phyloP scores from a whole-genome alignment of 2,113 vertebrate species.

The Kryptolebias marmoratus region DNA sequence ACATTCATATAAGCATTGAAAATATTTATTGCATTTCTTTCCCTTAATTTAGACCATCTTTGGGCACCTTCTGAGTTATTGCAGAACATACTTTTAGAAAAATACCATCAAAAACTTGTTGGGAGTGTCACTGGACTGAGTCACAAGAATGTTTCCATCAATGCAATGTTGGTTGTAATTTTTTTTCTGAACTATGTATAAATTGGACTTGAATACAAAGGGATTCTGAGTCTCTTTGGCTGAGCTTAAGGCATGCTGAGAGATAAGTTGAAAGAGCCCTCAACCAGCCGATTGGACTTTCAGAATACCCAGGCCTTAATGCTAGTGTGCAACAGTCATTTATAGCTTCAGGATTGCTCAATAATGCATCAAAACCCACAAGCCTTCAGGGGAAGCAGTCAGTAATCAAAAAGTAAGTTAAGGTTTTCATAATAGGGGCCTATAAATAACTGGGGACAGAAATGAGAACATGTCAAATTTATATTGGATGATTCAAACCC shows the following conservation, averaged over 20 bases:
- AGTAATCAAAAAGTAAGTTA: slow-evolving; percentile 81
- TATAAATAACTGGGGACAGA: slow-evolving; percentile 80
- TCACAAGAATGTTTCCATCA: slow-evolving; percentile 3
- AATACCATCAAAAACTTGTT: slow-evolving; percentile 25
- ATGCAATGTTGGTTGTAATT: slow-evolving; percentile 14
- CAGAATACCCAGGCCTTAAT: slow-evolving; percentile 53
- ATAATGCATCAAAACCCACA: slow-evolving; percentile 78
- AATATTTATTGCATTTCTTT: slow-evolving; percentile 40
- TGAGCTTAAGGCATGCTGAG: slow-evolving; percentile 19
- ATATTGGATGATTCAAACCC: slow-evolving; percentile 77
- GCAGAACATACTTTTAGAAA: slow-evolving; percentile 17
- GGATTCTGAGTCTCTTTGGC: slow-evolving; percentile 24
- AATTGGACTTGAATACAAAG: slow-evolving; percentile 19
- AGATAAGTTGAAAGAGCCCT: slow-evolving; percentile 13
- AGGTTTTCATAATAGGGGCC: slow-evolving; percentile 79
- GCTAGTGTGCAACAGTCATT: slow-evolving; percentile 62
- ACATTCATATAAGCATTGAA: slow-evolving; percentile 26
- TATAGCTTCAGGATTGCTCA: slow-evolving; percentile 70
- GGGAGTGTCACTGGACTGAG: slow-evolving; percentile 3
- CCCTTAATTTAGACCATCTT: slow-evolving; percentile 41
- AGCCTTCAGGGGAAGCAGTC: slow-evolving; percentile 63
- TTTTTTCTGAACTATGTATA: background rate
- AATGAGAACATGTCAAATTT: slow-evolving; percentile 77
- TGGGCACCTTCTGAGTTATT: slow-evolving; percentile 26
- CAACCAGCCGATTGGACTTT: slow-evolving; percentile 44